A percentile compares a stretch with the other conserved stretches of the same genome.
Conservation (phyloP, 2,888 invertebrate genomes). For the Linyphia triangularis region DNA sequence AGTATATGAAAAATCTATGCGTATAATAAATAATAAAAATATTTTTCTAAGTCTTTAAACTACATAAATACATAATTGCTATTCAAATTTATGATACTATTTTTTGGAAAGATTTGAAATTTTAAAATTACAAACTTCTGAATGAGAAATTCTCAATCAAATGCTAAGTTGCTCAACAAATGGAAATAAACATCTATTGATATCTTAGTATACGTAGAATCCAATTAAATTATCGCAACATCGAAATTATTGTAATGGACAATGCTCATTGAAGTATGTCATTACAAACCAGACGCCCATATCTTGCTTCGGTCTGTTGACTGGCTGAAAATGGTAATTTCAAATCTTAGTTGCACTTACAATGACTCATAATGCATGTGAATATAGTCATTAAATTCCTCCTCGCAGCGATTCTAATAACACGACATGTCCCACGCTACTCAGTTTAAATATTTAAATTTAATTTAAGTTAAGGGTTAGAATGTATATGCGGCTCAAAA, state of each 20-base stretch:
- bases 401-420: slow-evolving; percentile 12
- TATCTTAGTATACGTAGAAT: not conserved
- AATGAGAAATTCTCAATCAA: too few species aligned
- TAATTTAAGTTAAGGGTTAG: not conserved
- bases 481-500: too few species aligned
- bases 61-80: too few species aligned
- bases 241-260: not conserved
- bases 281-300: not conserved
- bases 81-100: too few species aligned
- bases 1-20: too few species aligned
- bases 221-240: not conserved
- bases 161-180: not conserved
- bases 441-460: slow-evolving; percentile 36
- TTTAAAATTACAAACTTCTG: too few species aligned
- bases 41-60: too few species aligned
- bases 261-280: not conserved
- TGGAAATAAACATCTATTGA: not conserved
- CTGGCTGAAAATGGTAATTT: not conserved
- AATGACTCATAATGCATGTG: not conserved
- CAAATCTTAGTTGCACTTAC: not conserved
- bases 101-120: too few species aligned
- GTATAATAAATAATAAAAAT: too few species aligned
- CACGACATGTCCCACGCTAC: slow-evolving; percentile 1
- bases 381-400: slow-evolving; percentile 29
- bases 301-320: not conserved